Evolutionary conservation across 2,797 vertebrate genomes (phyloP).

Genomic region (Pitangus sulphuratus): DNA sequence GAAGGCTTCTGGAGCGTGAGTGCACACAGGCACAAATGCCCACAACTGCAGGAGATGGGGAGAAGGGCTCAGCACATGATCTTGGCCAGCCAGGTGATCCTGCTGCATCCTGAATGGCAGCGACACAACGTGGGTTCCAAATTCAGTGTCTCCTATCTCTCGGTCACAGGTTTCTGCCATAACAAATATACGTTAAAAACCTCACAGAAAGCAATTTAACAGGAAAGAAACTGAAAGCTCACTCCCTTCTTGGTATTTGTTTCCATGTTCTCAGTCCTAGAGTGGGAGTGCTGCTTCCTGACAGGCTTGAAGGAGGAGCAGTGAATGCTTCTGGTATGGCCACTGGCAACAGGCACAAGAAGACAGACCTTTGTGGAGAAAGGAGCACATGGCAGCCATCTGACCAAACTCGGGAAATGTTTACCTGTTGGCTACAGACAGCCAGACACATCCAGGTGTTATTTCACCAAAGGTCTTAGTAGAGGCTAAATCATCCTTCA

Average conservation of each 20-base stretch:
- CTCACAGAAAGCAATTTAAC: neutral
- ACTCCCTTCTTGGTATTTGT: neutral
- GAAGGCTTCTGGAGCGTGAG: neutral
- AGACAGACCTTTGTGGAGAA: neutral
- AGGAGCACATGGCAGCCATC: too few species aligned
- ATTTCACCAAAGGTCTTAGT: neutral
- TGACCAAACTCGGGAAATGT: neutral
- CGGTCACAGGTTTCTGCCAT: neutral
- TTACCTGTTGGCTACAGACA: neutral
- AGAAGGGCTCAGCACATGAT: neutral
- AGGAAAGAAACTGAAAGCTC: neutral
- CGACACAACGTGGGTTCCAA: rapidly evolving
- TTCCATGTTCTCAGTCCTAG: neutral
- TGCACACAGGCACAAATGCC: neutral
- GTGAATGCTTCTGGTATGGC: neutral
- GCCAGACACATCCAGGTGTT: neutral
- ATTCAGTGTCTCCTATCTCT: neutral
- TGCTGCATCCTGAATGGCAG: neutral
- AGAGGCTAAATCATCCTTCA: neutral
- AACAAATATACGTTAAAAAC: neutral
- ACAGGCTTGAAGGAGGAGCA: neutral
- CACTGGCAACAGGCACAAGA: neutral
- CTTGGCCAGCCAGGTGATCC: neutral
- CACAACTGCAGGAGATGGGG: neutral
- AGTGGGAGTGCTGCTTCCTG: neutral